Percentiles rank a stretch among this genome's conserved stretches.
phyloP scores from a whole-genome alignment of 2,797 vertebrate genomes.

The Sarcophilus harrisii region DNA sequence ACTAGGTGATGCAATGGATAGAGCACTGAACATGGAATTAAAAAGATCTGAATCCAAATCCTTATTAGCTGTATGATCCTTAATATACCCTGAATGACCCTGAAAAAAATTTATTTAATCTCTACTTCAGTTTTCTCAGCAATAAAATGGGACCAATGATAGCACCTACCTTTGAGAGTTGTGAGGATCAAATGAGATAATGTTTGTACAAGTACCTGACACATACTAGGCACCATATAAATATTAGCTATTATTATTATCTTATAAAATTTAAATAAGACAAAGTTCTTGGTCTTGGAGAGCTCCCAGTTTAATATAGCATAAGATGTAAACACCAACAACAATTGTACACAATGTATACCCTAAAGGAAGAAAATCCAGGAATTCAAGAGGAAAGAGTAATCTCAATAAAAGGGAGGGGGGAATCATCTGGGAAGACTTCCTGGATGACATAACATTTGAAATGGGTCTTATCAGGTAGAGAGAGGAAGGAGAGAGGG shows the following conservation, averaged over 20 bases:
- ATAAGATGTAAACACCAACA: not conserved
- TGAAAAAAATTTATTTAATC: not conserved
- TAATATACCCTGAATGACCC: too few relatives aligned
- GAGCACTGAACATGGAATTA: not conserved
- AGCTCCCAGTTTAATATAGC: not conserved
- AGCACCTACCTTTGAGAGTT: not conserved
- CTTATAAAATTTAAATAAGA: not conserved
- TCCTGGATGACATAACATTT: not conserved
- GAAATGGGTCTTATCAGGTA: not conserved
- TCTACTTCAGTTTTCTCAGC: not conserved
- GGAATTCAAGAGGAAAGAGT: not conserved
- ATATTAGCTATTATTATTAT: not conserved
- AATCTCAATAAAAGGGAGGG: not conserved
- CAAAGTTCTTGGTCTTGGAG: not conserved
- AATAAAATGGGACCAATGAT: not conserved
- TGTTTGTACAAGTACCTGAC: not conserved
- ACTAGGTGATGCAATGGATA: not conserved
- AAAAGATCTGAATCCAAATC: not conserved
- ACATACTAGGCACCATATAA: not conserved
- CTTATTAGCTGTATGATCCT: not conserved
- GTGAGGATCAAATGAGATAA: not conserved
- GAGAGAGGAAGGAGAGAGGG: not conserved
- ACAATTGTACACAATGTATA: not conserved
- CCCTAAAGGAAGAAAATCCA: not conserved
- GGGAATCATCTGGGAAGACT: not conserved